Base-by-base conservation (phyloP, 2,888 invertebrate species). In the Lycophotia porphyrea region DNA sequence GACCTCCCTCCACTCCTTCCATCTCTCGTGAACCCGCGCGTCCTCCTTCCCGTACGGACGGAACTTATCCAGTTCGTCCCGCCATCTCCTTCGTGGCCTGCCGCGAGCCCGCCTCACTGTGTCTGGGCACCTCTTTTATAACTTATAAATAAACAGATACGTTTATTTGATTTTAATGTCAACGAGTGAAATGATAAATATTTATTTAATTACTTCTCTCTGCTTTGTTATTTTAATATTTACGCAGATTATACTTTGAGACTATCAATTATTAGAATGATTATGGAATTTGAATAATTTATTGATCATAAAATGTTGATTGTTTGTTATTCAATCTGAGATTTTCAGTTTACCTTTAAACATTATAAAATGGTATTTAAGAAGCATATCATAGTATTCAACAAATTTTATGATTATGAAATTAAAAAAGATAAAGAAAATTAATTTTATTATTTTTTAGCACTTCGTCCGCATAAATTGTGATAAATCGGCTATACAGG, bases 161-260 rank as follows among this genome's bases (percentile, higher is more conserved):
- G 47, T 49, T 39, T 5, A 27, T 63, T 31, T 74, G 31, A 68
- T 63, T 44, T 13, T 18, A 3, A 55, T 4, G 36, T 47, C 27
- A 9, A 9, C 39, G 13, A 15, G 27, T 52, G 13, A 39, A 75
- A 44, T 44, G 21, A 66, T 73, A 42, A 55, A 73, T 73, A 58
- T 68, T 73, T 71, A 71, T 44, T 61, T 36, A 44, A 71, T 71
- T n/a, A 52, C 27, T 18, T 49, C 24, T 78, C 42, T 27, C 2
- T 3, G 36, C 34, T 42, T 66, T 39, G 13, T 65, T 36, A 68
- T 76, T 63, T n/a, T 21, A 58, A 60, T 66, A 72, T 44, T 52
- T 18, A 78, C 5, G 21, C 21, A 1, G 2, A 27, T 71, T 78
- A 44, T 65, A 49, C 27, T 47, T 74, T 49, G 9, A 49, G 7